Evolutionary conservation across 2,888 invertebrate genomes (phyloP).

Genomic region (Sarcophaga subvicina): DNA sequence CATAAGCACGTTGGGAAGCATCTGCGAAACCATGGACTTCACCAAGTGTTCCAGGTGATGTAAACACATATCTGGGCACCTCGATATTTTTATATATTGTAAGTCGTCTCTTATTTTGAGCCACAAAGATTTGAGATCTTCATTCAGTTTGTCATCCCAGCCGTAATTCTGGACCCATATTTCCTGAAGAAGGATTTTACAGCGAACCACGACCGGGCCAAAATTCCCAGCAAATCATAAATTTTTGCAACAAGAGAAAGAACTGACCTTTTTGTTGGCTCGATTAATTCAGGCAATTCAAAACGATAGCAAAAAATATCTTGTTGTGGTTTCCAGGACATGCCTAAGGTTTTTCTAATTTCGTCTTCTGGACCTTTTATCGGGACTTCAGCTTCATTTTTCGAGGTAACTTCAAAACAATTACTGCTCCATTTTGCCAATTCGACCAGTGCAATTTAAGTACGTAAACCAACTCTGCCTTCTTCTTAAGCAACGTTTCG

Average conservation of each 20-base stretch:
- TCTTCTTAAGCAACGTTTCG: neutral
- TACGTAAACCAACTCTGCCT: neutral
- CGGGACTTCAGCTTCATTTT: slow-evolving; percentile 14
- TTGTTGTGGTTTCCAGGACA: neutral
- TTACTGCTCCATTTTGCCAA: slow-evolving; percentile 14
- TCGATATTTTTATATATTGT: slow-evolving; percentile 9
- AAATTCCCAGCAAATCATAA: slow-evolving; percentile 47
- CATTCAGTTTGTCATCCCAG: slow-evolving; percentile 33
- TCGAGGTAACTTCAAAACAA: neutral
- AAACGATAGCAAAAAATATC: neutral
- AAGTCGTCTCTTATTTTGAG: slow-evolving; percentile 32
- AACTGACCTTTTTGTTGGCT: slow-evolving; percentile 30
- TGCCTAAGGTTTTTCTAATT: slow-evolving; percentile 11
- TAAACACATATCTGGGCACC: slow-evolving; percentile 38
- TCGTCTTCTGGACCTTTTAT: slow-evolving; percentile 15
- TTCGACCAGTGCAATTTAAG: neutral
- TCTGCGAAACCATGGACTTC: slow-evolving; percentile 20
- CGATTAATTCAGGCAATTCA: slow-evolving; percentile 24
- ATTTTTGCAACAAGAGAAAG: slow-evolving; percentile 48
- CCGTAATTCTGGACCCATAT: slow-evolving; percentile 55
- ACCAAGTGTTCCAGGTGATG: neutral
- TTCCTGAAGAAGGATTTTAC: slow-evolving; percentile 68
- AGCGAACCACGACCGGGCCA: slow-evolving; percentile 59
- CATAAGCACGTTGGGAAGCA: neutral
- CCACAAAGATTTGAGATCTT: slow-evolving; percentile 17